These are phyloP conservation scores for Oncorhynchus masou DNA, from an alignment of 2,113 vertebrate genomes.

Conservation along the genomic window DNA sequence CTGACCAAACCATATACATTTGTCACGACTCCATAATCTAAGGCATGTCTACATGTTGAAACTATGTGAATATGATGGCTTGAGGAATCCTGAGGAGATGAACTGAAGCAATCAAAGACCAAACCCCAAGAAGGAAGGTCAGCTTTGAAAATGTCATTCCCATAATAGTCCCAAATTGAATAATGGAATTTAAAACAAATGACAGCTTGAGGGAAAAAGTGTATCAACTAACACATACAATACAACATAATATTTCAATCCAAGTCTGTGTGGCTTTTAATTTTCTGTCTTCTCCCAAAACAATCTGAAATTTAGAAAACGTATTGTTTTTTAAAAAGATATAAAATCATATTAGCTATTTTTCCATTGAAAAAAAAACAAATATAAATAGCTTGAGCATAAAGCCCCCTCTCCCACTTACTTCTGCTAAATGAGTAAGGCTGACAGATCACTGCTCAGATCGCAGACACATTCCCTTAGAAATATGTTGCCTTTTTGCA, in stretches of 20 bases:
- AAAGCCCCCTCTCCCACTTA: conserved; percentile 70
- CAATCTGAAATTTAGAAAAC: no score
- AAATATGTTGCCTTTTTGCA: conserved; percentile 88
- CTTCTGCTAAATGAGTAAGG: conserved; percentile 82
- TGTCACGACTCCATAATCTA: conserved; percentile 35
- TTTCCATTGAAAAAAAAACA: conserved; percentile 17
- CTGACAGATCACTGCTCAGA: conserved; percentile 93
- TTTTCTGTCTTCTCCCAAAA: background rate
- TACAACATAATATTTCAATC: conserved; percentile 19
- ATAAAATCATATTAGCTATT: background rate
- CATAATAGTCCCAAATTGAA: conserved; percentile 68
- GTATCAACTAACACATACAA: conserved; percentile 21
- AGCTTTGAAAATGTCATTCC: conserved; percentile 75
- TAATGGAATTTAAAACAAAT: conserved; percentile 55
- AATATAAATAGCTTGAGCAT: conserved; percentile 59
- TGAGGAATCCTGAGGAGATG: conserved; percentile 73
- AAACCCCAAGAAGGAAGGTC: conserved; percentile 70
- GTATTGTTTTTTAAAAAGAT: no score
- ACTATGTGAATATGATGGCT: conserved; percentile 65
- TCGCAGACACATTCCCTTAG: conserved; percentile 78
- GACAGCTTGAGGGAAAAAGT: conserved; percentile 63
- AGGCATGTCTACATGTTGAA: conserved; percentile 58
- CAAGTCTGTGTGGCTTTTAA: background rate
- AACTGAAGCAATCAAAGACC: conserved; percentile 69
- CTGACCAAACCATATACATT: conserved; percentile 36